These are phyloP conservation scores for Hippopotamus amphibius DNA, from an alignment of 2,113 vertebrate genomes.

Conservation along the genomic window DNA sequence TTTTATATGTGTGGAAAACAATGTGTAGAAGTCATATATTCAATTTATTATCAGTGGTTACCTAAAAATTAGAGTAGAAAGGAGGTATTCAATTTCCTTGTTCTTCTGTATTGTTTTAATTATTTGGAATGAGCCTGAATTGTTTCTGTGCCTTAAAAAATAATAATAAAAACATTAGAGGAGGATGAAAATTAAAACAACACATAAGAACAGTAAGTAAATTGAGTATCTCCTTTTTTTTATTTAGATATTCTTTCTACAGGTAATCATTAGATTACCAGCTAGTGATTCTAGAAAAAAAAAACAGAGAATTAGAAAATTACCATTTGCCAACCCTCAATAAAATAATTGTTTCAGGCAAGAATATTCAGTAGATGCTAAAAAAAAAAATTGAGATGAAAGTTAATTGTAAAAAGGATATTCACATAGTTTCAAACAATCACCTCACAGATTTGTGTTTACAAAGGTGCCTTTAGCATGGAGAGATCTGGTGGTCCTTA, in stretches of 20 bases:
- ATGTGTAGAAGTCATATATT: background rate
- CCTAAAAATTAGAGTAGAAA: constrained; percentile 11
- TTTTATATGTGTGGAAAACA: background rate
- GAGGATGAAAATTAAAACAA: background rate
- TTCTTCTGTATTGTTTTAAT: constrained; percentile 11
- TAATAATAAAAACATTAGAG: background rate
- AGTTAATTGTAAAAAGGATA: background rate
- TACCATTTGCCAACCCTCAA: background rate
- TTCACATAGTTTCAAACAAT: background rate
- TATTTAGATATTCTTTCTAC: background rate
- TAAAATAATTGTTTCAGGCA: background rate
- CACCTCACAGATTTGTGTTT: background rate
- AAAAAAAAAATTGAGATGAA: background rate
- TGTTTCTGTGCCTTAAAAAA: background rate
- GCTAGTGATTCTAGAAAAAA: background rate
- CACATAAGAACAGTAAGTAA: background rate
- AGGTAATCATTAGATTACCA: background rate
- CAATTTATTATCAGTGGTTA: constrained; percentile 22
- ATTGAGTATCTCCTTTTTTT: background rate
- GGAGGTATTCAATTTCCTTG: background rate
- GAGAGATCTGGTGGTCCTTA: background rate
- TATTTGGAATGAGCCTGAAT: constrained; percentile 30
- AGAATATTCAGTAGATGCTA: background rate
- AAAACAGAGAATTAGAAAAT: background rate
- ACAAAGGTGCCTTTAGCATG: background rate